Conservation (phyloP, 2,113 vertebrate species). For the Cynocephalus volans region DNA sequence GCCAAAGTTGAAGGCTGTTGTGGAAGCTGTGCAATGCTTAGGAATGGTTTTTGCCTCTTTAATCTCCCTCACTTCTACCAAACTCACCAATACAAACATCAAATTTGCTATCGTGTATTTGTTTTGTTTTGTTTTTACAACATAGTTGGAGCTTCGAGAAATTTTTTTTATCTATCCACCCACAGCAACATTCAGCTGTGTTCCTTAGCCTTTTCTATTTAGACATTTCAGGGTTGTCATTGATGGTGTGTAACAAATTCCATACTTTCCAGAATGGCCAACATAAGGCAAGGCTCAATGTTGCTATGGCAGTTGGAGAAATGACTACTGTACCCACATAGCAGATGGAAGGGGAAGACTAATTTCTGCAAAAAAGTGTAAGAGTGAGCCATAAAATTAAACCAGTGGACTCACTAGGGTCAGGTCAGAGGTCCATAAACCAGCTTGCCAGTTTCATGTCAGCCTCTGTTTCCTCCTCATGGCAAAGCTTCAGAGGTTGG, state of each 20-base stretch:
- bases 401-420: neutral
- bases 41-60: neutral
- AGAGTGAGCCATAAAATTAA: slow-evolving; percentile 11
- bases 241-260: neutral
- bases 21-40: neutral
- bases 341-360: neutral
- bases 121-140: neutral
- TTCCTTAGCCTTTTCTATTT: neutral
- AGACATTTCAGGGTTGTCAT: neutral
- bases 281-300: neutral
- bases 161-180: too few relatives aligned
- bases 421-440: neutral
- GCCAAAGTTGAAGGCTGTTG: neutral
- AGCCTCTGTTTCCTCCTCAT: neutral
- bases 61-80: neutral
- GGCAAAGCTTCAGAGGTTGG: neutral
- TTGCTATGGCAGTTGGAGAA: neutral
- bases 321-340: neutral
- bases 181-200: neutral
- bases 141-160: neutral
- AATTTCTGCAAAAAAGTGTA: neutral
- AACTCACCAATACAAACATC: neutral
- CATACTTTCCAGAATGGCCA: neutral
- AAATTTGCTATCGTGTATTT: neutral
- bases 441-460: neutral